Percentiles rank a stretch among this genome's conserved stretches.
These are phyloP conservation scores for Heptascelio sp. DNA, from an alignment of 2,888 invertebrate genomes.

Conservation along the genomic window DNA sequence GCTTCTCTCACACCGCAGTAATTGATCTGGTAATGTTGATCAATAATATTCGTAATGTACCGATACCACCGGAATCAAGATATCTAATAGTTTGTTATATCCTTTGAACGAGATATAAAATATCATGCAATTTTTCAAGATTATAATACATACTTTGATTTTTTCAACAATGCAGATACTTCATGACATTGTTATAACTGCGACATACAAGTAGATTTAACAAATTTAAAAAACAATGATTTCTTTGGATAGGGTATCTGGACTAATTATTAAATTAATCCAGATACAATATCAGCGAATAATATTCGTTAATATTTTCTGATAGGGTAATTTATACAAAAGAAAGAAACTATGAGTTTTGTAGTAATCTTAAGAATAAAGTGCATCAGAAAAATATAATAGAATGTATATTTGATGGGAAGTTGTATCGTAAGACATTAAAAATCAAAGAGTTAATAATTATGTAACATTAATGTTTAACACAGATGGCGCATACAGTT, in stretches of 20 bases:
- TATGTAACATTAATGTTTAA: constrained; percentile 26
- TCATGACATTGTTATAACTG: not conserved
- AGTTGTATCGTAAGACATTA: not conserved
- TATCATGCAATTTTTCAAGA: constrained; percentile 12
- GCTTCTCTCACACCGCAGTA: constrained; percentile 12
- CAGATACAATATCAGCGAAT: too few relatives aligned
- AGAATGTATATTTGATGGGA: constrained; percentile 10
- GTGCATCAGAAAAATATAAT: not conserved
- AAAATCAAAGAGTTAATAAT: not conserved
- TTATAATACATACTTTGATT: constrained; percentile 2
- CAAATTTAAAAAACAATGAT: not conserved
- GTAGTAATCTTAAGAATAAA: not conserved
- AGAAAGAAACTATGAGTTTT: not conserved
- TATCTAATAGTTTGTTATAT: not conserved
- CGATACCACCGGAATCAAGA: not conserved
- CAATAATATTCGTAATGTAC: not conserved
- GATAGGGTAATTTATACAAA: not conserved
- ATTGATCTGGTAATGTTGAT: constrained; percentile 17
- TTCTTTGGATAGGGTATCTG: not conserved
- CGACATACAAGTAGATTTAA: not conserved
- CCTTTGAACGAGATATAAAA: not conserved
- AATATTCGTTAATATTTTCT: too few relatives aligned
- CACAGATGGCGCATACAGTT: not conserved
- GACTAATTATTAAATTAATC: too few relatives aligned
- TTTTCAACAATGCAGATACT: not conserved